Evolutionary conservation across 2,113 vertebrate species (phyloP), one percentile per base, ranked within the genome.

Genomic region (Acanthisitta chloris): DNA sequence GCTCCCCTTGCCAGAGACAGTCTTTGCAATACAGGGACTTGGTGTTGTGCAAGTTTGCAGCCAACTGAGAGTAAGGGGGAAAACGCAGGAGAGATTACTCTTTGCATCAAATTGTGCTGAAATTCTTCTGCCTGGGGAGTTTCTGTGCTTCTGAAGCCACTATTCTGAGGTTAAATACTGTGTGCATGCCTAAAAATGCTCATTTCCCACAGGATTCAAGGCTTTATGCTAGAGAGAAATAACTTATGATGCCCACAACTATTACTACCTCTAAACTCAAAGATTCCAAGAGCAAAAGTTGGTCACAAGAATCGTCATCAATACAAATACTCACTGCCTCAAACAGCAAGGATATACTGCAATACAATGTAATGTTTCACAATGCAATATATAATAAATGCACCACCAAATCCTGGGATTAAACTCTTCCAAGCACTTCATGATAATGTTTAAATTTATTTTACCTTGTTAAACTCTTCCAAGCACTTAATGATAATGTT

Each of bases 31-130:
- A 36, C 16, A 55, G 14, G 33, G 24, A 33, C 48, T 48, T 31
- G 12, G 6, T 49, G 8, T 1, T 40, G 9, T 29, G 29, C 73
- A n/a, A 70, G 34, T 33, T 23, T 43, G 33, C 2, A 9, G 18
- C 49, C 66, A 79, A 18, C 15, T 20, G 28, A 55, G 21, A 54
- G 11, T 11, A 21, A 73, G 16, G 12, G 6, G 8, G 0, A 43
- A 78, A 77, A 81, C 14, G 4, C 4, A 34, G 17, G 5, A 48
- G 13, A 2, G 19, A 71, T 18, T 58, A 38, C 34, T 40, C n/a
- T 36, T 34, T 33, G 24, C n/a, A n/a, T 10, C 29, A 81, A 87
- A 77, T 25, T 3, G 3, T 0, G 0, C 18, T 2, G 1, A 49
- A 69, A 64, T 81, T 45, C 43, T 81, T n/a, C 70, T 55, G 38